A percentile compares a stretch with the other conserved stretches of the same genome.
Conservation (phyloP, 2,113 vertebrate species). For the Otolemur garnettii region DNA sequence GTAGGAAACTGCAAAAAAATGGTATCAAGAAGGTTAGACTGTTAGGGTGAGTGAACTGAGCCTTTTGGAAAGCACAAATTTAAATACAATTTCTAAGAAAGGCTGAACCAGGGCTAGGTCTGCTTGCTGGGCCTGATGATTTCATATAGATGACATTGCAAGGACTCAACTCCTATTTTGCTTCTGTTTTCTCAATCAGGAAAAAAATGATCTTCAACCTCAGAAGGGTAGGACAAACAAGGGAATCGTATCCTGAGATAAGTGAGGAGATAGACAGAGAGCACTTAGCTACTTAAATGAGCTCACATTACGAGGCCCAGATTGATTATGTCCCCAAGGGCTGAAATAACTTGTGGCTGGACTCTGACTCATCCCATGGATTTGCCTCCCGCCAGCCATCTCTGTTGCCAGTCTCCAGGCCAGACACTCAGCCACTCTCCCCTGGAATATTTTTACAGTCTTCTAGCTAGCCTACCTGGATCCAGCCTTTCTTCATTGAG, state of each 20-base stretch:
- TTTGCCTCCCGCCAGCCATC: not conserved
- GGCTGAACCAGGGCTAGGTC: not conserved
- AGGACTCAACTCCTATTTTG: conserved; percentile 79
- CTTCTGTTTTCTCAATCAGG: conserved; percentile 82
- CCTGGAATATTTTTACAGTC: not conserved
- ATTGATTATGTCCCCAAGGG: conserved; percentile 70
- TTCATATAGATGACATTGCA: conserved; percentile 78
- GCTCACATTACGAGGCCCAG: conserved; percentile 70
- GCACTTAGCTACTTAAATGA: conserved; percentile 78
- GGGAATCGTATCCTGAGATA: conserved; percentile 75
- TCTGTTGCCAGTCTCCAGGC: not conserved
- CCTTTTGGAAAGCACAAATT: conserved; percentile 60
- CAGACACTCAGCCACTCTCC: not conserved
- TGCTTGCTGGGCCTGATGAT: conserved; percentile 61
- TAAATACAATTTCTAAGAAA: conserved; percentile 75
- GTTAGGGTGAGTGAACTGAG: not conserved
- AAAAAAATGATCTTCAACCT: conserved; percentile 82
- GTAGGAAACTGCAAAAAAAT: conserved; percentile 46
- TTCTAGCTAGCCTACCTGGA: not conserved
- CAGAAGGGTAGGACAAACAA: conserved; percentile 81
- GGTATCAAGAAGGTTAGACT: not conserved
- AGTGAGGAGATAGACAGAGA: conserved; percentile 72
- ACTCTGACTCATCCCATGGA: conserved; percentile 6
- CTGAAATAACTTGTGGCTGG: conserved; percentile 32
- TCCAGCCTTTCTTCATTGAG: not conserved